Percentiles rank a stretch among this genome's conserved stretches.
Evolutionary conservation across 2,113 vertebrate genomes (phyloP).

Genomic region (Anoplopoma fimbria): DNA sequence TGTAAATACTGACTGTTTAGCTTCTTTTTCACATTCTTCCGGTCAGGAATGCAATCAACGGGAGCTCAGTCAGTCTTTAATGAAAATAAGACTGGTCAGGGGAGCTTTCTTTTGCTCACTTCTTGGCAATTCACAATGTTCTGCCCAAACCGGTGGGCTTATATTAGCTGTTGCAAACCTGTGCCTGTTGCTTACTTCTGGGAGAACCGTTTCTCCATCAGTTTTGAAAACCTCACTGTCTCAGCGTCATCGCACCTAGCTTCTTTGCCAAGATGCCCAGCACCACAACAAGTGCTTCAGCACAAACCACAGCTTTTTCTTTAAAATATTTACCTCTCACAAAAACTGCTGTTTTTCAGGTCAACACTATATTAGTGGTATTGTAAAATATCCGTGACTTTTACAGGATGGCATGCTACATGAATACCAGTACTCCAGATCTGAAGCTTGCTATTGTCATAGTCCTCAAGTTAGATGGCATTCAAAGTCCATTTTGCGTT

Average conservation of each 20-base stretch:
- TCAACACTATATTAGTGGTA: neutral
- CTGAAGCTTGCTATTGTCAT: neutral
- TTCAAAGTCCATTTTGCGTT: neutral
- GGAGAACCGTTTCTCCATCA: neutral
- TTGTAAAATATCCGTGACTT: neutral
- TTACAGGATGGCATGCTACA: neutral
- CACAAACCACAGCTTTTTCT: neutral
- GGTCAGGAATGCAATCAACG: neutral
- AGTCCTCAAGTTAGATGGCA: neutral
- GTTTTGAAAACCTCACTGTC: slow-evolving; percentile 9
- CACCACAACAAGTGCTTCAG: neutral
- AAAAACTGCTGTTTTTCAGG: slow-evolving; percentile 2
- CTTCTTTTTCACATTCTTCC: slow-evolving; percentile 2
- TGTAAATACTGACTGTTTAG: neutral
- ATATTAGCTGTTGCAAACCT: neutral
- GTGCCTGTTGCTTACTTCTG: neutral
- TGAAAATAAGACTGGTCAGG: neutral
- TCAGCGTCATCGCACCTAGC: neutral
- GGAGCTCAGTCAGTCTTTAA: neutral
- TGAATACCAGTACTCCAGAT: slow-evolving; percentile 4
- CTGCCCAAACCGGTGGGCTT: neutral
- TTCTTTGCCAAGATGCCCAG: neutral
- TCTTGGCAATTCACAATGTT: neutral
- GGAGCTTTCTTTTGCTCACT: neutral
- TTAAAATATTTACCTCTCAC: neutral